phyloP scores from a whole-genome alignment of 2,797 vertebrate genomes.

The Tokudaia tokunoshimensis region DNA sequence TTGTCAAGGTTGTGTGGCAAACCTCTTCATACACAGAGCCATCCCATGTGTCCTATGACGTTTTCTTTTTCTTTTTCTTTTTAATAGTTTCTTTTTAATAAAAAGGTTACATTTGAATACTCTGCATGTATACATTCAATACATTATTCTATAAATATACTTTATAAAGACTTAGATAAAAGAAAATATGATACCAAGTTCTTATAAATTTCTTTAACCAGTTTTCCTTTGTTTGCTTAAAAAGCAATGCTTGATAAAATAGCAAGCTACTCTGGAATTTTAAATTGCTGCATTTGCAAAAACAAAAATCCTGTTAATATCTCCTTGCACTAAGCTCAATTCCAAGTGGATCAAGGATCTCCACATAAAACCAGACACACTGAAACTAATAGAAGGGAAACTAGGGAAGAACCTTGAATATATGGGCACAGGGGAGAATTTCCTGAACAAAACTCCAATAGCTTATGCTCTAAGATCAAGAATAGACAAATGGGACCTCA shows the following conservation, averaged over 20 bases:
- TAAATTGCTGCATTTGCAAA: not conserved
- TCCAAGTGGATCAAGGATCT: too few relatives aligned
- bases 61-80: not conserved
- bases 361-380: too few relatives aligned
- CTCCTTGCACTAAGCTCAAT: too few relatives aligned
- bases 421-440: too few relatives aligned
- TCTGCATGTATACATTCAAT: not conserved
- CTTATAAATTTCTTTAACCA: not conserved
- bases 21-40: not conserved
- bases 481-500: too few relatives aligned
- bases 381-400: too few relatives aligned
- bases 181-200: not conserved
- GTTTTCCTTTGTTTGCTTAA: not conserved
- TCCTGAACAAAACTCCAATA: too few relatives aligned
- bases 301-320: not conserved
- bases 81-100: not conserved
- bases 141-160: not conserved
- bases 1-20: not conserved
- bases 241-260: not conserved
- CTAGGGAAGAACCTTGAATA: too few relatives aligned
- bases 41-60: not conserved
- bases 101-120: not conserved
- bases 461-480: too few relatives aligned
- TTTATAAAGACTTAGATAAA: not conserved
- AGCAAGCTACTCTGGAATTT: not conserved